These are phyloP conservation scores for Hirudo medicinalis DNA, from an alignment of 1,140 invertebrate genomes.

Conservation along the genomic window DNA sequence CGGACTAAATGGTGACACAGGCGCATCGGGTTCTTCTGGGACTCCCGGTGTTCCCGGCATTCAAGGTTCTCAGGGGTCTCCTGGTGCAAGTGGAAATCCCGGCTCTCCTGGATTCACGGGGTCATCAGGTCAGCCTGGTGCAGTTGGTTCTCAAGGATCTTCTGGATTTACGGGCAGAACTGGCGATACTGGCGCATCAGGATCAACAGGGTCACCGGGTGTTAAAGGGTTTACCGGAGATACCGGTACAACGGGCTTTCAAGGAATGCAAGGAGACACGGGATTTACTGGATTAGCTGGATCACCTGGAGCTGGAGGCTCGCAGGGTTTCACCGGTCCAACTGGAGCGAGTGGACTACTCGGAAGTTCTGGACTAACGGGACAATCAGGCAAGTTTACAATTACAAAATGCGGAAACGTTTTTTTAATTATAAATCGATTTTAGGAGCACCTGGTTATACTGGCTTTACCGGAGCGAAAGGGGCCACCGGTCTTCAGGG, in stretches of 20 bases:
- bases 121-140: constrained; percentile 10
- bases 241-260: background rate
- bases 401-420: constrained; percentile 1
- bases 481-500: constrained; percentile 45
- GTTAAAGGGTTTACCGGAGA: background rate
- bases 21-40: background rate
- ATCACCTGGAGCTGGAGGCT: background rate
- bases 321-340: constrained; percentile 1
- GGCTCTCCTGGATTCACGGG: background rate
- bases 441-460: constrained; percentile 32
- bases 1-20: background rate
- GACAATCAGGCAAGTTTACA: constrained; percentile 15
- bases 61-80: background rate
- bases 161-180: constrained; percentile 3
- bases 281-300: constrained; percentile 12
- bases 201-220: constrained; percentile 12
- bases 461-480: constrained; percentile 53
- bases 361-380: constrained; percentile 39
- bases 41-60: background rate
- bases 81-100: background rate
- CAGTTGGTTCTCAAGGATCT: constrained; percentile 9
- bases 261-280: constrained; percentile 3
- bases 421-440: background rate
- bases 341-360: constrained; percentile 27
- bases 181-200: constrained; percentile 5